phyloP scores from a whole-genome alignment of 1,140 invertebrate species.

The Caenorhabditis elegans region WBcel235 BX284603.4:6882001-6882500 shows the following conservation, averaged over 20 bases:
- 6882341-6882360: constrained; percentile 41
- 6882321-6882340: constrained; percentile 36
- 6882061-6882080: constrained; percentile 18
- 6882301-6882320: constrained; percentile 39
- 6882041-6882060: background rate
- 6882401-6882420: constrained; percentile 42
- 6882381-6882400: constrained; percentile 41
- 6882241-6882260: constrained; percentile 39
- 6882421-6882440: too few species aligned
- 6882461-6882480: background rate
- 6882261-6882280: constrained; percentile 45
- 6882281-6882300: constrained; percentile 43
- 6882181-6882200: background rate
- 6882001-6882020: background rate
- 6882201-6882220: background rate
- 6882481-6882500: background rate
- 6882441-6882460: too few species aligned
- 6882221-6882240: background rate
- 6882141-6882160: background rate
- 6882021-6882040: background rate
- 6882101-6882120: background rate
- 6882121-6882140: background rate
- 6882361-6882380: constrained; percentile 45
- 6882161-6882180: too few species aligned
- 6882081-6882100: background rate